Evolutionary conservation across 2,797 vertebrate genomes (phyloP).

Genomic region (Cuculus canorus): DNA sequence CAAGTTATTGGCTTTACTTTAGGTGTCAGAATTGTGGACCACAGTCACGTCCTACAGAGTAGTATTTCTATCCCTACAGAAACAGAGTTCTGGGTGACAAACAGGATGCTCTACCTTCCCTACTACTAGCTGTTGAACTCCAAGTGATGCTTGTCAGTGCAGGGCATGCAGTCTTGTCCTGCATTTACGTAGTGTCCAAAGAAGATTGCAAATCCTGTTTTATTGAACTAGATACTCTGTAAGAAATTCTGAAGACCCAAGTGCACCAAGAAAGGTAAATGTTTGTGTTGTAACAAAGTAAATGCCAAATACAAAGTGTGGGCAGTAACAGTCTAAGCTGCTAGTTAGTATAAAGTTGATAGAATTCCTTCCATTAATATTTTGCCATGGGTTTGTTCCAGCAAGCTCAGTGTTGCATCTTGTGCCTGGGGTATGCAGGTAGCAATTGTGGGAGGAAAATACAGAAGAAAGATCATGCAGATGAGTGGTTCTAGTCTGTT

Average conservation of each 20-base stretch:
- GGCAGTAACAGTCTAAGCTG: neutral
- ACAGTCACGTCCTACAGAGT: neutral
- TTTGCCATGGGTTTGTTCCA: neutral
- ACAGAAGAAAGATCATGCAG: neutral
- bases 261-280: neutral
- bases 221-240: neutral
- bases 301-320: neutral
- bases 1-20: neutral
- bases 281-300: neutral
- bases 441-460: neutral
- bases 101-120: neutral
- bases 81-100: neutral
- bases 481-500: neutral
- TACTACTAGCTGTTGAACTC: neutral
- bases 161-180: neutral
- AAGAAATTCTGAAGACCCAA: neutral
- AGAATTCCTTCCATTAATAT: neutral
- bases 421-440: neutral
- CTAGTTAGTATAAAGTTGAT: neutral
- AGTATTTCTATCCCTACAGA: neutral
- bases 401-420: neutral
- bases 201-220: neutral
- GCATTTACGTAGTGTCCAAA: neutral
- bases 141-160: neutral
- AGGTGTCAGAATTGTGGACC: neutral